Conservation (phyloP, 2,113 vertebrate species). For the Clarias magur region DNA sequence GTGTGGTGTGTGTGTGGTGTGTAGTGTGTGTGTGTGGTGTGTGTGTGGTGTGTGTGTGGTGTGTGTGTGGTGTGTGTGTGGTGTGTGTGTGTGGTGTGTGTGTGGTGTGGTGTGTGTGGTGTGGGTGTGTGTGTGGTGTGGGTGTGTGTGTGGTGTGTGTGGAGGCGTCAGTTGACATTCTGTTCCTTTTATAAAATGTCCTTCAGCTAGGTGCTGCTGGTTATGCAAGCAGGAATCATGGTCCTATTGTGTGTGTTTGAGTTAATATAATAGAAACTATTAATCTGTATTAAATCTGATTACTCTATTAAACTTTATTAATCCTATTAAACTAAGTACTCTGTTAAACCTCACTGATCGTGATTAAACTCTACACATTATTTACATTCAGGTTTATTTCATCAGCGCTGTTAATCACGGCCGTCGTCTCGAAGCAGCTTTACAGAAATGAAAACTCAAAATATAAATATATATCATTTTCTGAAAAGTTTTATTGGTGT, state of each 20-base stretch:
- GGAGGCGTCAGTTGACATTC: not conserved
- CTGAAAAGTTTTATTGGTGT: no score
- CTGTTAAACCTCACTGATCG: not conserved
- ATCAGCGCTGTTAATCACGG: no score
- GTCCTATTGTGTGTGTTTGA: not conserved
- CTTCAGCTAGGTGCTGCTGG: not conserved
- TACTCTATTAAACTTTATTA: not conserved
- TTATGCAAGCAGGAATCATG: not conserved
- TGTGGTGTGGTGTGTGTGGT: no score
- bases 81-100: not conserved
- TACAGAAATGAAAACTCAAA: no score
- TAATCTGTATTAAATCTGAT: not conserved
- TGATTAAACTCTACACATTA: no score
- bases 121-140: not conserved
- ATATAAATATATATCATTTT: no score
- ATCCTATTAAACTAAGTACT: not conserved
- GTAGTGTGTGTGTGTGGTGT: not conserved
- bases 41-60: slow-evolving; percentile 9
- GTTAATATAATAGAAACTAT: no score
- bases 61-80: not conserved
- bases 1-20: no score
- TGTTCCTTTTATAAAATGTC: not conserved
- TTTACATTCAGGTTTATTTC: no score
- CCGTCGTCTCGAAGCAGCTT: no score
- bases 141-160: not conserved